A percentile compares a stretch with the other conserved stretches of the same genome.
Evolutionary conservation across 2,888 invertebrate species (phyloP).

Genomic region (Dynastes maya): DNA sequence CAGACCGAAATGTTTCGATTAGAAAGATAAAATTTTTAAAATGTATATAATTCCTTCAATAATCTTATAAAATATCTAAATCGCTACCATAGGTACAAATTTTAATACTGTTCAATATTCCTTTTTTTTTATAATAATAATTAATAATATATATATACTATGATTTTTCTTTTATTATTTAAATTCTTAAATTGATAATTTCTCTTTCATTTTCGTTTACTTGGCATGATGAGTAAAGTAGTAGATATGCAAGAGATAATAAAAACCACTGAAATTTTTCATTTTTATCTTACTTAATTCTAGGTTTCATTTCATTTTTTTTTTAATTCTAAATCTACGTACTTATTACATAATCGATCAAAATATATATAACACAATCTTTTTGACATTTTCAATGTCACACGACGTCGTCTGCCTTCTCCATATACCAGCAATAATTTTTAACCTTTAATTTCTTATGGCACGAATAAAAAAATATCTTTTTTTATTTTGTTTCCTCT

Average conservation of each 20-base stretch:
- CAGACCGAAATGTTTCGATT: slow-evolving; percentile 65
- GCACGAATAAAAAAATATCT: slow-evolving; percentile 63
- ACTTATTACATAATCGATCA: slow-evolving; percentile 54
- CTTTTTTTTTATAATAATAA: slow-evolving; percentile 54
- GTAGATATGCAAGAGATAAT: slow-evolving; percentile 52
- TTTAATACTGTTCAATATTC: slow-evolving; percentile 70
- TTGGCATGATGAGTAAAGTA: slow-evolving; percentile 51
- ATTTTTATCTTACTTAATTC: slow-evolving; percentile 47
- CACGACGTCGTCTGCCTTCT: slow-evolving; percentile 37
- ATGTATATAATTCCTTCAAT: slow-evolving; percentile 64
- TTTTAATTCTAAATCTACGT: slow-evolving; percentile 47
- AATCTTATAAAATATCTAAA: slow-evolving; percentile 70
- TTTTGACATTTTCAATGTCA: slow-evolving; percentile 58
- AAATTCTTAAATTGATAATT: slow-evolving; percentile 50
- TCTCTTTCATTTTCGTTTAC: slow-evolving; percentile 49
- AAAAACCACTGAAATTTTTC: slow-evolving; percentile 51
- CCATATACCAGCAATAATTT: slow-evolving; percentile 45
- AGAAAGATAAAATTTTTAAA: slow-evolving; percentile 69
- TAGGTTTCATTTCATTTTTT: slow-evolving; percentile 39
- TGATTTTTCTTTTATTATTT: slow-evolving; percentile 57
- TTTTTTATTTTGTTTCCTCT: slow-evolving; percentile 55
- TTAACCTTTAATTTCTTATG: slow-evolving; percentile 54
- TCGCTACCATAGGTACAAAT: slow-evolving; percentile 71
- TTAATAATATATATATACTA: slow-evolving; percentile 61
- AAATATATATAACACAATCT: slow-evolving; percentile 56